These are phyloP conservation scores for Gnathonemus echidnorhynchus DNA, from an alignment of 2,113 vertebrate species.

Conservation along the genomic window DNA sequence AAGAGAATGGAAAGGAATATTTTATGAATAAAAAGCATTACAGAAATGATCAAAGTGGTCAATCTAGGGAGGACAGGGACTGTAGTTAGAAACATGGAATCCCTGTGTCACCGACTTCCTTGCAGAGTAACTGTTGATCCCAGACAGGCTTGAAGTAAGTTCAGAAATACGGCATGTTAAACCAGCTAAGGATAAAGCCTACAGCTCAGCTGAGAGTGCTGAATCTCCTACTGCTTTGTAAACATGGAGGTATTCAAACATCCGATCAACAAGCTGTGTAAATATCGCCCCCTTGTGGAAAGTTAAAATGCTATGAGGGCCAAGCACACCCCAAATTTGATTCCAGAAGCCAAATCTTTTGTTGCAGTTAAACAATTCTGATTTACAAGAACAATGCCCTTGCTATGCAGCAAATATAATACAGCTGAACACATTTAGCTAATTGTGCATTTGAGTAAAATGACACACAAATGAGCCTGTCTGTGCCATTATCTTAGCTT, in stretches of 20 bases:
- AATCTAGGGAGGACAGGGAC: background rate
- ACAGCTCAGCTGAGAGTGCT: background rate
- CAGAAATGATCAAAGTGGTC: background rate
- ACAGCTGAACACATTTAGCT: background rate
- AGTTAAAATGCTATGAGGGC: background rate
- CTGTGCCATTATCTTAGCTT: background rate
- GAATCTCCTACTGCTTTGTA: background rate
- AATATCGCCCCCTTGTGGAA: constrained; percentile 5
- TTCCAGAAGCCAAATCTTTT: background rate
- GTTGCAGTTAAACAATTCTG: background rate
- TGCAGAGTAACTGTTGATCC: background rate
- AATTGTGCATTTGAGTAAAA: background rate
- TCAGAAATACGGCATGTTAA: background rate
- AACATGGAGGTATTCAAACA: background rate
- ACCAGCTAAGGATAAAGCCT: background rate
- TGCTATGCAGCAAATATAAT: background rate
- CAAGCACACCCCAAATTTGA: background rate
- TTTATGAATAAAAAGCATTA: background rate
- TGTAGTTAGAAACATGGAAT: background rate
- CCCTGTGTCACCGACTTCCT: background rate
- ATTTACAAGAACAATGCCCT: constrained; percentile 8
- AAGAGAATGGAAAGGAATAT: background rate
- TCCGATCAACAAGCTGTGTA: background rate
- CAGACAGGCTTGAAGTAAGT: background rate
- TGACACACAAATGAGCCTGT: background rate